Evolutionary conservation across 2,888 invertebrate genomes (phyloP).

Genomic region (Drosophila merina): DNA sequence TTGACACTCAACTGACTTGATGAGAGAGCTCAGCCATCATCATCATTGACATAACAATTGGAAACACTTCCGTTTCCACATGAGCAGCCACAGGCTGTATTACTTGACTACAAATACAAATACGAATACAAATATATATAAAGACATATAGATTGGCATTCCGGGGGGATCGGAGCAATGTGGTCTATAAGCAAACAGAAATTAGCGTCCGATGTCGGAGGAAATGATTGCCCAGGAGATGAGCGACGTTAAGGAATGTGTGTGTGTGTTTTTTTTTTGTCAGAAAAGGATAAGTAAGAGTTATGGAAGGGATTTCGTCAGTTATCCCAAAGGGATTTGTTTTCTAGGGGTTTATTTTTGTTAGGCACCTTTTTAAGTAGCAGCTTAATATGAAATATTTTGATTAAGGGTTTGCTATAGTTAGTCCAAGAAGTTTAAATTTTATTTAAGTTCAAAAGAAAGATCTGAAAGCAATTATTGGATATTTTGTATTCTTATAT

Average conservation of each 20-base stretch:
- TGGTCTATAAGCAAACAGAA: constrained; percentile 38
- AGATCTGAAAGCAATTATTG: no score
- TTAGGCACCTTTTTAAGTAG: neutral
- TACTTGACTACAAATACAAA: constrained; percentile 7
- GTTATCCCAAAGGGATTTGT: constrained; percentile 13
- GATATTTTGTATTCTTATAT: no score
- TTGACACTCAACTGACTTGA: constrained; percentile 36
- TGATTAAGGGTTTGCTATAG: neutral
- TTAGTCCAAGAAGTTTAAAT: neutral
- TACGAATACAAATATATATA: neutral
- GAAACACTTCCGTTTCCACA: constrained; percentile 40
- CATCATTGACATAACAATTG: constrained; percentile 50
- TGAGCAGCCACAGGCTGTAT: constrained; percentile 19
- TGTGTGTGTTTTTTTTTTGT: neutral
- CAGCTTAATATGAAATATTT: neutral
- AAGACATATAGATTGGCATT: constrained; percentile 3
- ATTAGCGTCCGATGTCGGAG: constrained; percentile 31
- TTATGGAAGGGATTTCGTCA: constrained; percentile 15
- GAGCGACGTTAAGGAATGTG: constrained; percentile 13
- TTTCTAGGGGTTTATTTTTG: neutral
- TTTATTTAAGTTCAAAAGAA: neutral
- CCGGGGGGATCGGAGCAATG: constrained; percentile 9
- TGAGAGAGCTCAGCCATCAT: constrained; percentile 42
- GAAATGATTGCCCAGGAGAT: constrained; percentile 42
- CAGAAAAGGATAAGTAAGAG: constrained; percentile 11